Conservation (phyloP, 2,113 vertebrate genomes). For the Mugil cephalus region DNA sequence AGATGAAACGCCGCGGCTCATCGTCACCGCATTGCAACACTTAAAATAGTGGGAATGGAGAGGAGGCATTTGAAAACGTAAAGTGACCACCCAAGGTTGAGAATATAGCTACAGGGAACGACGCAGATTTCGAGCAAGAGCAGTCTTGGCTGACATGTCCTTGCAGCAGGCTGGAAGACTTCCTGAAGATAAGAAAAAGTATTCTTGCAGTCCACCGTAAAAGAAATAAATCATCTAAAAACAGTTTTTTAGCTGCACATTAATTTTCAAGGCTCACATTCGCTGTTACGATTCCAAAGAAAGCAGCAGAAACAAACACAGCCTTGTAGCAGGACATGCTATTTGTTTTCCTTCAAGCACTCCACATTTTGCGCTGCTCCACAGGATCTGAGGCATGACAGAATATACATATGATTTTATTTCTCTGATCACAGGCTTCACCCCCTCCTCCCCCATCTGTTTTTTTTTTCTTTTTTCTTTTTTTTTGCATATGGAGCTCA, state of each 20-base stretch:
- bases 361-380: slow-evolving; percentile 70
- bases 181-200: slow-evolving; percentile 77
- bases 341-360: slow-evolving; percentile 82
- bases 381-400: slow-evolving; percentile 76
- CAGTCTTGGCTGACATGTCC: slow-evolving; percentile 65
- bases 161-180: slow-evolving; percentile 65
- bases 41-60: slow-evolving; percentile 44
- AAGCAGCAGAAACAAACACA: slow-evolving; percentile 80
- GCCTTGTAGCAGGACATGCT: slow-evolving; percentile 70
- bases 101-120: slow-evolving; percentile 63
- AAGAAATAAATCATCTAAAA: slow-evolving; percentile 71
- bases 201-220: slow-evolving; percentile 48
- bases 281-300: slow-evolving; percentile 67
- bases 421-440: slow-evolving; percentile 68
- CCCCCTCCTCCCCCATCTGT: neutral
- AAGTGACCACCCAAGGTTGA: slow-evolving; percentile 77
- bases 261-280: slow-evolving; percentile 59
- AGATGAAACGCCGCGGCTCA: slow-evolving; percentile 22
- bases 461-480: slow-evolving; percentile 32
- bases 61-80: slow-evolving; percentile 51
- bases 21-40: slow-evolving; percentile 27
- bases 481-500: slow-evolving; percentile 83
- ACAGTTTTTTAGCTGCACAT: slow-evolving; percentile 47
- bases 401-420: slow-evolving; percentile 81
- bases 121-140: slow-evolving; percentile 42